Evolutionary conservation across 2,797 vertebrate genomes (phyloP).

Genomic region (Melanogrammus aeglefinus): DNA sequence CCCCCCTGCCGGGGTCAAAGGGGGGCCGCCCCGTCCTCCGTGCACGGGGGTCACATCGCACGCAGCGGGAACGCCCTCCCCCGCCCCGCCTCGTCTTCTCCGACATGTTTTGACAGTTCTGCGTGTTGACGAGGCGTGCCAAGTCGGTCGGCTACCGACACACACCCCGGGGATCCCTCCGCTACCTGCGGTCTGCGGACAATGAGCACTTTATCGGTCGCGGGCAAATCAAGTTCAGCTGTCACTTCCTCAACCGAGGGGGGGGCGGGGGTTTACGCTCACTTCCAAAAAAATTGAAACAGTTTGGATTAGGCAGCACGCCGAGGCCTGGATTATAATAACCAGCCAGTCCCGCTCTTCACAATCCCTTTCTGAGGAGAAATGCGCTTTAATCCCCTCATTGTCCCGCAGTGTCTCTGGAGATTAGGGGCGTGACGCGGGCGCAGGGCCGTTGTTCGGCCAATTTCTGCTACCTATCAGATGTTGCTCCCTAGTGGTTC

Average conservation of each 20-base stretch:
- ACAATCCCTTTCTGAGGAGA: constrained; percentile 14
- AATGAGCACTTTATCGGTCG: neutral
- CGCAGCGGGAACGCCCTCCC: constrained; percentile 19
- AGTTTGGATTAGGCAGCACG: neutral
- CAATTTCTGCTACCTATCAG: too few species aligned
- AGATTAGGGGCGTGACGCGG: constrained; percentile 44
- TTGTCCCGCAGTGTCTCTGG: constrained; percentile 54
- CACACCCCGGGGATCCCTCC: constrained; percentile 43
- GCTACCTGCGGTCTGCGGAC: constrained; percentile 31
- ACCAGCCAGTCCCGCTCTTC: neutral
- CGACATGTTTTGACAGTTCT: constrained; percentile 65
- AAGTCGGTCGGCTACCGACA: constrained; percentile 8
- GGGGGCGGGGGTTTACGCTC: constrained; percentile 5
- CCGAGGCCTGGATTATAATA: neutral
- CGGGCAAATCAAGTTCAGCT: constrained; percentile 18
- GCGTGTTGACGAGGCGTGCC: constrained; percentile 51
- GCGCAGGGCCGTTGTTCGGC: constrained; percentile 4
- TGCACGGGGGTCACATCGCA: constrained; percentile 22
- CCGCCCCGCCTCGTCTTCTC: constrained; percentile 37
- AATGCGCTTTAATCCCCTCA: constrained; percentile 39
- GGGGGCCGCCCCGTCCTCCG: constrained; percentile 40
- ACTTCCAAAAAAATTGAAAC: constrained; percentile 3
- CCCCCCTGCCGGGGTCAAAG: constrained; percentile 46
- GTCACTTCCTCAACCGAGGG: constrained; percentile 20
- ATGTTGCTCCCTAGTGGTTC: too few species aligned